Conservation (phyloP, 2,888 invertebrate species). For the Drosophila emarginata region DNA sequence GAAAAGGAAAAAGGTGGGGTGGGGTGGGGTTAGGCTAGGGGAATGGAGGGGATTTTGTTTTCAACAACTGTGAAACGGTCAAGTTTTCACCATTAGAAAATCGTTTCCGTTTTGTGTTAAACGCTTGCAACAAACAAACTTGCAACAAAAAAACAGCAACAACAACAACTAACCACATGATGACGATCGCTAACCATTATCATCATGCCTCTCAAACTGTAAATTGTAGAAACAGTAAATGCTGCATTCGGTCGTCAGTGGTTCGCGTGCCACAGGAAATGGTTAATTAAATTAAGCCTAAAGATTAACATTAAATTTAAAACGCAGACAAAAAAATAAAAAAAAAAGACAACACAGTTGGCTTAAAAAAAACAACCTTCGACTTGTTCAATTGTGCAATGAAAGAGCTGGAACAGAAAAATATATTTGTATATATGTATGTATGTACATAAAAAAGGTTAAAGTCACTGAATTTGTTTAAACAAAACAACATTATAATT, state of each 20-base stretch:
- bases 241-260: constrained; percentile 13
- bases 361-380: constrained; percentile 24
- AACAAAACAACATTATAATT: constrained; percentile 27
- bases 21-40: too few species aligned
- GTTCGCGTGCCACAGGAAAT: constrained; percentile 56
- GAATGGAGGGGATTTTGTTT: neutral
- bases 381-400: constrained; percentile 40
- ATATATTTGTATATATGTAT: too few species aligned
- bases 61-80: constrained; percentile 36
- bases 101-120: constrained; percentile 65
- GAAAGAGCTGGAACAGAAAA: too few species aligned
- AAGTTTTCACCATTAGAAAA: constrained; percentile 65
- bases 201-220: constrained; percentile 27
- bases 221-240: constrained; percentile 21
- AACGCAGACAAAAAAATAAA: constrained; percentile 19
- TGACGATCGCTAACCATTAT: neutral
- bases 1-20: neutral
- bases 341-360: constrained; percentile 7
- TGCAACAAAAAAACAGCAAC: too few species aligned
- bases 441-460: neutral
- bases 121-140: neutral
- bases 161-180: constrained; percentile 7
- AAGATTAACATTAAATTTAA: constrained; percentile 63
- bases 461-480: constrained; percentile 16
- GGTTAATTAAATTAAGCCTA: constrained; percentile 71